Conservation (phyloP, 1,140 invertebrate genomes). For the Marisa cornuarietis region DNA sequence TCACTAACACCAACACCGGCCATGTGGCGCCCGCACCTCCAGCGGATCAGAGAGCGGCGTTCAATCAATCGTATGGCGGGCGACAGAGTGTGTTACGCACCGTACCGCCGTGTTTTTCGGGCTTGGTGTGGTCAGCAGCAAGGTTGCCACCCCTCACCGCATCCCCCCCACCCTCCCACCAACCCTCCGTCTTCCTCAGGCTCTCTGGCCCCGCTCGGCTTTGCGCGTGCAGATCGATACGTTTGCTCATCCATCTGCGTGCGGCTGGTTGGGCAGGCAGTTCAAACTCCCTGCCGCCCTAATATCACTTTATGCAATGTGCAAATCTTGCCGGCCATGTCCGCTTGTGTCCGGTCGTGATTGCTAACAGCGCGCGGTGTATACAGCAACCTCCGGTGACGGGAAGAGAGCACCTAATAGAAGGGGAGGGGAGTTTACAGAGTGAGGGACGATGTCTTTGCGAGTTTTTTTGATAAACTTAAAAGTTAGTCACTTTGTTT, state of each 20-base stretch:
- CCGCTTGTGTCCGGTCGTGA: neutral
- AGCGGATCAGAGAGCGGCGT: neutral
- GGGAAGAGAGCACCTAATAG: too few species aligned
- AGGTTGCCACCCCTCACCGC: too few species aligned
- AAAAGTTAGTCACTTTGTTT: too few species aligned
- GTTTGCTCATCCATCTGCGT: neutral
- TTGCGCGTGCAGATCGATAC: neutral
- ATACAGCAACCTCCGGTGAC: too few species aligned
- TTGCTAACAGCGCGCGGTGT: neutral
- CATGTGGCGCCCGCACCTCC: neutral
- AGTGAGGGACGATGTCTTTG: too few species aligned
- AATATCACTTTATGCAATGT: neutral
- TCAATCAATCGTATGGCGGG: neutral
- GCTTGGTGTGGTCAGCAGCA: neutral
- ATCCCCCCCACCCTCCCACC: neutral
- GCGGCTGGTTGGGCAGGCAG: neutral
- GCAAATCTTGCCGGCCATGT: neutral
- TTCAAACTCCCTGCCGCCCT: neutral
- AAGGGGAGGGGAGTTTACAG: too few species aligned
- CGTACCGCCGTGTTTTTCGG: neutral
- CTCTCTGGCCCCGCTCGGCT: neutral
- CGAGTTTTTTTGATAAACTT: too few species aligned
- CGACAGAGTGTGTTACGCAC: neutral
- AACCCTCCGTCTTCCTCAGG: neutral
- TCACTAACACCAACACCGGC: neutral